Evolutionary conservation across 2,888 invertebrate genomes (phyloP).

Genomic region (Mythimna vitellina): DNA sequence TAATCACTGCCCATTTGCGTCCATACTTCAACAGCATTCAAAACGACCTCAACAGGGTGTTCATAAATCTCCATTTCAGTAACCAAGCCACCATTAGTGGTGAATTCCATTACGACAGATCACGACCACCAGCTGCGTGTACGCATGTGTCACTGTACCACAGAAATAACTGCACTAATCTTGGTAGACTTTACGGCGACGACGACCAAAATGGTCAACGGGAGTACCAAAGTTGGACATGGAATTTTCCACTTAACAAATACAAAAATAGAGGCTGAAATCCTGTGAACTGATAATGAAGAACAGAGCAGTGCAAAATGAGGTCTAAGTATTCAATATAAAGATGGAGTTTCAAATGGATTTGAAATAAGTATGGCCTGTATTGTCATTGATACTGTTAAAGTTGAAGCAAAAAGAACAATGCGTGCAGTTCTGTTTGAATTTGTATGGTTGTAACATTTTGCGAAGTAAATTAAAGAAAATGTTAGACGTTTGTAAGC

Average conservation of each 20-base stretch:
- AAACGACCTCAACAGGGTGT: conserved; percentile 63
- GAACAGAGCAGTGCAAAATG: conserved; percentile 35
- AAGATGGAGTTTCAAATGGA: conserved; percentile 36
- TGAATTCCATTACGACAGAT: conserved; percentile 76
- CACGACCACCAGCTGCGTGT: conserved; percentile 77
- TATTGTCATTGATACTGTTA: conserved; percentile 67
- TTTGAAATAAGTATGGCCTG: conserved; percentile 41
- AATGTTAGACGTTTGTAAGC: conserved; percentile 60
- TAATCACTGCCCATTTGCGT: conserved; percentile 47
- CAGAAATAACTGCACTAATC: conserved; percentile 76
- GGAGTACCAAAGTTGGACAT: conserved; percentile 50
- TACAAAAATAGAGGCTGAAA: conserved; percentile 44
- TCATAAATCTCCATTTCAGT: conserved; percentile 66
- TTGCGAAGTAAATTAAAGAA: conserved; percentile 61
- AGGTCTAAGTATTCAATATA: conserved; percentile 29
- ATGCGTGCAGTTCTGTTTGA: conserved; percentile 55
- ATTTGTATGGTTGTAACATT: conserved; percentile 56
- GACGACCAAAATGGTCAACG: conserved; percentile 73
- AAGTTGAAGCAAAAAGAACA: conserved; percentile 64
- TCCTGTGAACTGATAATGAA: conserved; percentile 32
- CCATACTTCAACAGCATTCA: conserved; percentile 53
- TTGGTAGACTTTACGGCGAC: conserved; percentile 77
- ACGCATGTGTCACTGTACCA: conserved; percentile 76
- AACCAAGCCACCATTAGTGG: conserved; percentile 70
- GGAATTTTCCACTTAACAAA: conserved; percentile 50